Evolutionary conservation across 2,888 invertebrate genomes (phyloP).

Genomic region (Allophyes oxyacanthae): DNA sequence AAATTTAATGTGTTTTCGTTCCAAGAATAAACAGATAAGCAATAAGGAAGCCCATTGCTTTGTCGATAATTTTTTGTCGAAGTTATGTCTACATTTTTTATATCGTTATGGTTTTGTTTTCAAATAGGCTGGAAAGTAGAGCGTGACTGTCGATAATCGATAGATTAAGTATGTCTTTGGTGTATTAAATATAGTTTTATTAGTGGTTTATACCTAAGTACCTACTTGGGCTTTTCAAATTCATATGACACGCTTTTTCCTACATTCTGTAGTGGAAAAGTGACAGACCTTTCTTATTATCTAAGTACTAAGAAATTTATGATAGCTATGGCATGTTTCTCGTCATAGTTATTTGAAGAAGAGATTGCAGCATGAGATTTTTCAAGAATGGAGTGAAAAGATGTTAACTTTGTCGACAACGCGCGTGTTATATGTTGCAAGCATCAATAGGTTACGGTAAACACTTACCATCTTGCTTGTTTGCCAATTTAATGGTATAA

Average conservation of each 20-base stretch:
- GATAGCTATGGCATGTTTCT: no score
- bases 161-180: slow-evolving; percentile 2
- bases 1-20: slow-evolving; percentile 11
- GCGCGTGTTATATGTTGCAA: no score
- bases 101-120: not conserved
- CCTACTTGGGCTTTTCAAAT: not conserved
- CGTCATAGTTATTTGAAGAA: no score
- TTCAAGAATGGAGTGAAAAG: no score
- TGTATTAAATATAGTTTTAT: slow-evolving; percentile 2
- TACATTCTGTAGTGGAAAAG: not conserved
- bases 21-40: slow-evolving; percentile 16
- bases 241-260: not conserved
- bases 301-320: no score
- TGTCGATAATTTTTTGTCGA: slow-evolving; percentile 6
- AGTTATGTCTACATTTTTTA: slow-evolving; percentile 1
- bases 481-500: no score
- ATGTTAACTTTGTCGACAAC: no score
- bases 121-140: not conserved
- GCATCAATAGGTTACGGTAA: no score
- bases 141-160: slow-evolving; percentile 12
- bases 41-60: slow-evolving; percentile 3
- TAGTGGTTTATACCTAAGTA: not conserved
- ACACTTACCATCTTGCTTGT: no score
- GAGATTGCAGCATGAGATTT: no score
- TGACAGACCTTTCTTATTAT: no score